phyloP scores from a whole-genome alignment of 2,888 invertebrate species.

The Leuctra nigra region DNA sequence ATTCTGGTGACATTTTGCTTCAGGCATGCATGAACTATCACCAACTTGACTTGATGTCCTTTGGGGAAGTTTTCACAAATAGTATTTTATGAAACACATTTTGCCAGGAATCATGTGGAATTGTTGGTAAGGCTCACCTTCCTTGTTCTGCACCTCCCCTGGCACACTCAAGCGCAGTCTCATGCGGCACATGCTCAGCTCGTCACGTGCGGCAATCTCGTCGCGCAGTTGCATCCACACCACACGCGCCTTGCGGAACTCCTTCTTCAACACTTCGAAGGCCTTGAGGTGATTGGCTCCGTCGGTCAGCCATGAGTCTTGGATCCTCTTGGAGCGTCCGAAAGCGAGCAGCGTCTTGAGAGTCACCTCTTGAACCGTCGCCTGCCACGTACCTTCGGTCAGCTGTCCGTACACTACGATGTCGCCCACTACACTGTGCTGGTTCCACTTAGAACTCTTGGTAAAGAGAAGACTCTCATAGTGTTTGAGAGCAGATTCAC shows the following conservation, averaged over 20 bases:
- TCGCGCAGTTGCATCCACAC: constrained; percentile 40
- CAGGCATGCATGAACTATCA: not conserved
- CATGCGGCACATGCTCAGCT: constrained; percentile 63
- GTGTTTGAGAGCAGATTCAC: constrained; percentile 41
- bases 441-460: constrained; percentile 39
- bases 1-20: no score
- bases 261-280: constrained; percentile 55
- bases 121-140: not conserved
- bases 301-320: not conserved
- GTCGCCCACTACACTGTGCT: constrained; percentile 39
- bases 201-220: constrained; percentile 55
- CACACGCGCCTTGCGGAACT: constrained; percentile 48
- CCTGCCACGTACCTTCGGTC: constrained; percentile 40
- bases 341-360: constrained; percentile 3
- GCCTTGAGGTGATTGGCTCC: not conserved
- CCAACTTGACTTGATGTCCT: not conserved
- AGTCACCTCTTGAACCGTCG: not conserved
- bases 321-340: not conserved
- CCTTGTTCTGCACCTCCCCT: constrained; percentile 37
- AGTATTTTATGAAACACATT: no score
- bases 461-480: constrained; percentile 53
- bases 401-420: constrained; percentile 41
- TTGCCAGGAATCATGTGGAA: no score
- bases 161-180: constrained; percentile 45
- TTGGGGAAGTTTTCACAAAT: no score